phyloP scores from a whole-genome alignment of 2,113 vertebrate species.

The Eurystomus gularis region DNA sequence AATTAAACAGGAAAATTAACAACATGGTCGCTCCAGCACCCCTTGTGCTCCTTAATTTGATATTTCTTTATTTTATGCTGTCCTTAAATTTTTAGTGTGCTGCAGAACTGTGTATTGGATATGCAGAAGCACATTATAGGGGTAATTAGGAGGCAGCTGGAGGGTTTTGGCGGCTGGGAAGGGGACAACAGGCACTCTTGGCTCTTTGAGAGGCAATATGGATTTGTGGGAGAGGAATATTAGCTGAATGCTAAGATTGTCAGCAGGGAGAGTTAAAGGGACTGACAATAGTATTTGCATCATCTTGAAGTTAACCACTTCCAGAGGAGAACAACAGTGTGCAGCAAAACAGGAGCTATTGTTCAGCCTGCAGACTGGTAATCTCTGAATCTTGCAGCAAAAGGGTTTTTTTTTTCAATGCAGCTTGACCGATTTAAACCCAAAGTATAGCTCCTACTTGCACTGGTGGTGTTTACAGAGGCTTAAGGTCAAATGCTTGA shows the following conservation, averaged over 20 bases:
- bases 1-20: slow-evolving; percentile 36
- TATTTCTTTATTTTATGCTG: slow-evolving; percentile 37
- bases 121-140: slow-evolving; percentile 21
- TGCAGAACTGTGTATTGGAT: background rate
- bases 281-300: slow-evolving; percentile 26
- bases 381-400: background rate
- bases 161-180: slow-evolving; percentile 57
- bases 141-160: slow-evolving; percentile 53
- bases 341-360: background rate
- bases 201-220: slow-evolving; percentile 23
- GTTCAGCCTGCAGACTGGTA: background rate
- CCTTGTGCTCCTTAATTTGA: background rate
- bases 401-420: background rate
- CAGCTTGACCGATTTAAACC: background rate
- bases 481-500: background rate
- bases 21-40: background rate
- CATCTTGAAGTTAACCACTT: slow-evolving; percentile 50
- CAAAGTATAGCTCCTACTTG: background rate
- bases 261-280: slow-evolving; percentile 1
- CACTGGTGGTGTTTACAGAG: background rate
- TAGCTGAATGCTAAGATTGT: slow-evolving; percentile 53
- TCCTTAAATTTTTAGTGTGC: slow-evolving; percentile 22
- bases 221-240: slow-evolving; percentile 34
- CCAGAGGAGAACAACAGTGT: slow-evolving; percentile 17
- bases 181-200: slow-evolving; percentile 48